phyloP scores from a whole-genome alignment of 2,888 invertebrate species.

The Entomobrya proxima region DNA sequence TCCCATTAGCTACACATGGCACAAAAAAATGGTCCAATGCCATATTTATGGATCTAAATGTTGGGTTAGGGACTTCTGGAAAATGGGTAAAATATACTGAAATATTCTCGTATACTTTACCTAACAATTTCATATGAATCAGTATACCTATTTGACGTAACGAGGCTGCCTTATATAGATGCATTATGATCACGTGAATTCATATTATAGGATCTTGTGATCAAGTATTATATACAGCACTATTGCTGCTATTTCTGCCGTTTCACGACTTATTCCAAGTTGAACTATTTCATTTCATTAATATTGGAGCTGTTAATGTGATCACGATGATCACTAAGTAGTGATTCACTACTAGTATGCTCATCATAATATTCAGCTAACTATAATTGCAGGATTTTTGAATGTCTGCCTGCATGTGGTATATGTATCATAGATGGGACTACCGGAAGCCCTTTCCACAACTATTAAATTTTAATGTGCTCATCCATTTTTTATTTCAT shows the following conservation, averaged over 20 bases:
- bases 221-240: no score
- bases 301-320: no score
- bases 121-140: no score
- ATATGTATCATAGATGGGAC: not conserved
- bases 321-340: no score
- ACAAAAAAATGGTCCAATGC: constrained; percentile 57
- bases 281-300: no score
- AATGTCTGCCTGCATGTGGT: not conserved
- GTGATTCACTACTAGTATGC: no score
- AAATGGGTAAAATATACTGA: constrained; percentile 33
- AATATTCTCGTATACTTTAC: not conserved
- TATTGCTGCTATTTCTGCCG: no score
- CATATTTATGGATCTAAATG: constrained; percentile 59
- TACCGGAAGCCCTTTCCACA: constrained; percentile 64
- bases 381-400: not conserved
- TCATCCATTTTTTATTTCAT: constrained; percentile 19
- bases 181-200: no score
- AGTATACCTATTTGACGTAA: no score
- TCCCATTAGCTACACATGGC: constrained; percentile 66
- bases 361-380: not conserved
- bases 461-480: constrained; percentile 48
- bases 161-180: no score
- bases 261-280: no score
- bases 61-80: constrained; percentile 18
- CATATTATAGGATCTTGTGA: no score